Base-by-base conservation (phyloP, 2,797 vertebrate genomes). In the Syngnathus rostellatus region DNA sequence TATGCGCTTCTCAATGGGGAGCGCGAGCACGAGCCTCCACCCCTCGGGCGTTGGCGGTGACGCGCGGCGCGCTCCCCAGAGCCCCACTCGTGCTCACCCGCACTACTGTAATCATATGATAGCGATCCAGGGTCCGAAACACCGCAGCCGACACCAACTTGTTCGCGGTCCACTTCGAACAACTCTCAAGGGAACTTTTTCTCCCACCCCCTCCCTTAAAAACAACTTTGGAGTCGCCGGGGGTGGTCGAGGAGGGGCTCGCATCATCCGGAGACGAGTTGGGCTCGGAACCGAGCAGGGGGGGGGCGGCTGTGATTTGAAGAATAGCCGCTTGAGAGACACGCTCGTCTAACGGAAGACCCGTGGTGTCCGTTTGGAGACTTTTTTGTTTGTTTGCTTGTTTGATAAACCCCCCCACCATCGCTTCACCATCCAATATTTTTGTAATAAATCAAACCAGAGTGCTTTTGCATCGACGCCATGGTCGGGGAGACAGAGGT, bases 401-500 rank as follows among this genome's bases (percentile, higher is more conserved):
- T 64, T 38, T 6, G 2, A n/a, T 9, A 2, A 51, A 21, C n/a
- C 58, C 10, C 31, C 31, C 14, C 14, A 12, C 16, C 25, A 31
- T 31, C 31, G 31, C 31, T 37, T 16, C 16, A 16, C 25, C 16
- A 8, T 31, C 17, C 2, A 16, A 16, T 6, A 58, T 17, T 25
- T 66, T 45, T 38, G 60, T 50, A 62, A 62, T 65, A 41, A 54
- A 65, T 51, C 16, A 45, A 31, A 25, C n/a, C 65, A 58, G 41
- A 63, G 55, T 16, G 40, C 53, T 64, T 46, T 53, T 64, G 68
- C 21, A 21, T 48, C 77, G 66, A 78, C 68, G 65, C 85, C 85
- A 93, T 93, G 92, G 92, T 93, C 61, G 92, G 92, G 82, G 92
- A 97, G 93, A 96, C 94, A 88, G 95, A 98, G 93, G 90, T 94